Percentiles rank a stretch among this genome's conserved stretches.
Evolutionary conservation across 2,113 vertebrate species (phyloP).

Genomic region (Leptosomus discolor): DNA sequence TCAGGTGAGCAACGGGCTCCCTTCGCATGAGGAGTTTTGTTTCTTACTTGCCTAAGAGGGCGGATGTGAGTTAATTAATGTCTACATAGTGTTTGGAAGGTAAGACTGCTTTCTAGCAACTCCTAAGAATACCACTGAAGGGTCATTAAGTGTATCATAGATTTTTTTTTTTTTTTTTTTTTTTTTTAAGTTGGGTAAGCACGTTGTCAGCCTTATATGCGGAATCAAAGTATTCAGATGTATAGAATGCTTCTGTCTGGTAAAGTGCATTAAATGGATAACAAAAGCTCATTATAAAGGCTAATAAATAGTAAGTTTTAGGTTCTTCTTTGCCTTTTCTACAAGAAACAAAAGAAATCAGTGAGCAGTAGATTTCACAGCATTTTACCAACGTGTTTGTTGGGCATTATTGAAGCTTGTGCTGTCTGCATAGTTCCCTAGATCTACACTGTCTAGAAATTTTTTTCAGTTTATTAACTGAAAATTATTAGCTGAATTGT

Average conservation of each 20-base stretch:
- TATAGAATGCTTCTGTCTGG: background rate
- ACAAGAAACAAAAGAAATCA: background rate
- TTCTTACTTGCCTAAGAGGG: background rate
- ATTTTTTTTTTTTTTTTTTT: too few species aligned
- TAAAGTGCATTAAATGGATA: background rate
- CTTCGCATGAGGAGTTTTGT: background rate
- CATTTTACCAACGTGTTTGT: background rate
- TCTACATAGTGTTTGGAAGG: background rate
- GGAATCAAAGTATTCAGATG: background rate
- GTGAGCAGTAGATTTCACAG: background rate
- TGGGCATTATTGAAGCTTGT: constrained; percentile 1
- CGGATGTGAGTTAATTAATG: background rate
- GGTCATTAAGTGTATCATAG: background rate
- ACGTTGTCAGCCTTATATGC: background rate
- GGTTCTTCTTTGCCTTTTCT: background rate
- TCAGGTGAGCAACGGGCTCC: background rate
- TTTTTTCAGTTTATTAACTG: constrained; percentile 57
- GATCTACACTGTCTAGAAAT: constrained; percentile 40
- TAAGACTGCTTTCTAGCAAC: background rate
- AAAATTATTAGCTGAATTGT: constrained; percentile 53
- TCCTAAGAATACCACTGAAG: background rate
- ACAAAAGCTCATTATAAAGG: background rate
- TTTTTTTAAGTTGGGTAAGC: background rate
- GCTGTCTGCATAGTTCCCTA: constrained; percentile 9
- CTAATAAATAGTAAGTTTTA: background rate